Evolutionary conservation across 2,797 vertebrate species (phyloP), one percentile per base, ranked within the genome.

Genomic region (Enteromius treurensis): DNA sequence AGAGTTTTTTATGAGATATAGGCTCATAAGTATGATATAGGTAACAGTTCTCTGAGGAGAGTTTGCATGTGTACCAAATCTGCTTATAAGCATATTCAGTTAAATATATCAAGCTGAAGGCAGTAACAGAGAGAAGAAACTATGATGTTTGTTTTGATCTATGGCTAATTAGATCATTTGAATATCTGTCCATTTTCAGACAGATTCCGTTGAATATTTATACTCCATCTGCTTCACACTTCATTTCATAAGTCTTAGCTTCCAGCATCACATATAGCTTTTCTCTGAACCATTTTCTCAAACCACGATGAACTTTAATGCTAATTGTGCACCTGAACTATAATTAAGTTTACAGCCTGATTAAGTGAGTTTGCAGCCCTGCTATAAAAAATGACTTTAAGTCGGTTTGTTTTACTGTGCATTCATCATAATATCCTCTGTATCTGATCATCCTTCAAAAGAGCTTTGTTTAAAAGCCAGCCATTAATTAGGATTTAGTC

Each of bases 401-500:
- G 65, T 21, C 21, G 68, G n/a, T 45, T 77, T 0, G 1, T 68
- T 76, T 68, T 26, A 70, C 26, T 49, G 23, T 67, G 26, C 55
- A 76, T 62, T 32, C 60, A 58, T 29, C 64, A 76, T 69, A 64
- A 62, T 70, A 64, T 58, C n/a, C 58, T 68, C 7, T 23, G 60
- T 62, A 83, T 80, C 71, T 62, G 55, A 68, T 58, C 55, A 60
- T 62, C 53, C 34, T 65, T 85, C 67, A 73, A 85, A 85, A 77
- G 87, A 90, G 49, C 70, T 77, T 71, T 90, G 90, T 83, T 91
- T 90, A 90, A 92, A 88, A 82, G 80, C 88, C 89, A 89, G 88
- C 83, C 77, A 87, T 91, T 93, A 93, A 94, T 94, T 94, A 93
- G 90, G 89, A 89, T 87, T 92, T 90, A 92, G 91, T 91, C 90